Base-by-base conservation (phyloP, 2,113 vertebrate species). In the Mastomys natalensis region DNA sequence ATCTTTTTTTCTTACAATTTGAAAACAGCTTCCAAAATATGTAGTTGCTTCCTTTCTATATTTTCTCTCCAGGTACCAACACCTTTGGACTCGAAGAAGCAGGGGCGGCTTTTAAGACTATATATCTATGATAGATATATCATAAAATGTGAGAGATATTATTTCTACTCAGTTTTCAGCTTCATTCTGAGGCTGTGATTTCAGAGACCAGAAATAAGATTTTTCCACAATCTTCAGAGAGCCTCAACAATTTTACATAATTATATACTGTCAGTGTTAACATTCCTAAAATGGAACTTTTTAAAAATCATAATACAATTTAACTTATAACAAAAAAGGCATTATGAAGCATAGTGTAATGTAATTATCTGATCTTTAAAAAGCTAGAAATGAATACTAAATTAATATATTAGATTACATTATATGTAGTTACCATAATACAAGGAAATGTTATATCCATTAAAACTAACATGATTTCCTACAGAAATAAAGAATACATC, bases 181-280 rank as follows among this genome's bases (percentile, higher is more conserved):
- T 91, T 31, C 11, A 81, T 51, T 89, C 26, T 13, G 91, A 82
- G 53, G 24, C 5, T 97, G 40, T 80, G 53, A 90, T 89, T 77
- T 90, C 48, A 89, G 16, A 93, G 53, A 7, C 40, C 43, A 88
- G 48, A 88, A 76, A 95, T 3, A 89, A 74, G 21, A 68, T 87
- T 96, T 96, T 97, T 74, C 24, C 62, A 78, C 40, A 72, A 64
- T 10, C 15, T 96, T 96, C 95, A 74, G 77, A 93, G 15, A 93
- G 64, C 8, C 73, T 70, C 19, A 94, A 51, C 17, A 72, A 93
- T 94, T 97, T 91, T 7, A 78, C 51, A 87, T 94, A 85, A 95
- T 73, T 95, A 88, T 22, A 58, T 34, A 51, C 64, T 94, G 73
- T 66, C 26, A 91, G 5, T 45, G 45, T 85, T 40, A 91, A 40